Percentiles rank a stretch among this genome's conserved stretches.
phyloP scores from a whole-genome alignment of 2,888 invertebrate genomes.

The Pyrrhosoma nymphula region DNA sequence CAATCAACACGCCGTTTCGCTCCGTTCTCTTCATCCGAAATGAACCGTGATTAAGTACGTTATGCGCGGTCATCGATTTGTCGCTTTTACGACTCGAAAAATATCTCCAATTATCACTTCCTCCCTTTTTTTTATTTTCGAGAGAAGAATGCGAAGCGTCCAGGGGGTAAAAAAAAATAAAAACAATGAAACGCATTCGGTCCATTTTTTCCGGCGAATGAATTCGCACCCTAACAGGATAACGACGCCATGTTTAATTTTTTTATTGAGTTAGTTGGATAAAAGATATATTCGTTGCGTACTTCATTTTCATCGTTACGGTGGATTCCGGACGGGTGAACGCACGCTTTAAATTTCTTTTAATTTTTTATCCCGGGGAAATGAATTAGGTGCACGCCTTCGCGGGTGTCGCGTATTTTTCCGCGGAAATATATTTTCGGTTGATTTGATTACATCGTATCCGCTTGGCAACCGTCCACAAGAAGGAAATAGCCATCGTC shows the following conservation, averaged over 20 bases:
- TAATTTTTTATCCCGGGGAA: not conserved
- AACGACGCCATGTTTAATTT: not conserved
- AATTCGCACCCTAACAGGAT: conserved; percentile 25
- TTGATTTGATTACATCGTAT: not conserved
- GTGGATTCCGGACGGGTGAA: not conserved
- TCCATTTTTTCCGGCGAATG: not conserved
- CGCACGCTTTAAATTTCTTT: not conserved
- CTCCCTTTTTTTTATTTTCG: not conserved
- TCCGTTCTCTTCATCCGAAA: conserved; percentile 26
- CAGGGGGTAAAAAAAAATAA: conserved; percentile 5
- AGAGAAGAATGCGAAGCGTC: not conserved
- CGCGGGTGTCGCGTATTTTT: not conserved
- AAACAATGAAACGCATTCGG: not conserved
- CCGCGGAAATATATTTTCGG: not conserved
- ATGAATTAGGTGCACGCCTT: not conserved
- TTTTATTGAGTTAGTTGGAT: conserved; percentile 6
- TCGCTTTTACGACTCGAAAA: conserved; percentile 29
- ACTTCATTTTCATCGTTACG: conserved; percentile 3
- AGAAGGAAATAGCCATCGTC: not conserved
- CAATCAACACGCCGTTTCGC: conserved; percentile 14
- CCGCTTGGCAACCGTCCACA: not conserved
- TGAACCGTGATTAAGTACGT: conserved; percentile 43
- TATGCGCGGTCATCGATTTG: conserved; percentile 51
- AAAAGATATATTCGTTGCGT: not conserved
- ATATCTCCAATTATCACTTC: conserved; percentile 8